Evolutionary conservation across 2,113 vertebrate species (phyloP), one percentile per base, ranked within the genome.

Genomic region (Grammomys dolichurus): DNA sequence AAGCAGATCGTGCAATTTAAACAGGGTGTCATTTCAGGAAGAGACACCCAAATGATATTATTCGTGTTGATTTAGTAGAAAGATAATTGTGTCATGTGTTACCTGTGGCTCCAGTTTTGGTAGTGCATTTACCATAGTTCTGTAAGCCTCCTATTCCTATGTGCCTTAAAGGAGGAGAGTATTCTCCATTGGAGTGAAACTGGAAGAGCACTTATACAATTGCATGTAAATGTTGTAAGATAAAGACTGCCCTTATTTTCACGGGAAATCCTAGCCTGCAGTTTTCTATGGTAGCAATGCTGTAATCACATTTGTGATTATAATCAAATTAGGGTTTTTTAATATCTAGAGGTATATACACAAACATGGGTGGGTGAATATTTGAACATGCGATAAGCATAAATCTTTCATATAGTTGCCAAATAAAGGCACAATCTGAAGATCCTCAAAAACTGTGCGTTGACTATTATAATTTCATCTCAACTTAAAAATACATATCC

Each of bases 341-440:
- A 85, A 93, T 5, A 22, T 60, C 10, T 17, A 67, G 16, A 13
- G 46, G 20, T 36, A 85, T 90, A 17, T 54, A 87, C 54, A 54
- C n/a, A 87, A 48, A 46, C 87, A 56, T 84, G 1, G 1, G 69
- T 69, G 24, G 84, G 87, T 54, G 54, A 43, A 92, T 76, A 86
- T 94, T 65, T 89, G n/a, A 12, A 46, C 26, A 89, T 75, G 26
- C 26, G 73, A 80, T 73, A 94, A 90, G 95, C 24, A 75, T 76
- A 51, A 24, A 72, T 60, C 31, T 87, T 85, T 93, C 17, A 70
- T 20, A 24, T 81, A 95, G 31, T 73, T 89, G 58, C 10, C 91
- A 95, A 84, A 33, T 87, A 69, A 95, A 89, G 33, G 14, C 72
- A 48, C 58, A 67, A 65, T 91, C 70, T 82, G 67, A 95, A 90